Base-by-base conservation (phyloP, 1,140 invertebrate species). In the Heliconius nattereri region DNA sequence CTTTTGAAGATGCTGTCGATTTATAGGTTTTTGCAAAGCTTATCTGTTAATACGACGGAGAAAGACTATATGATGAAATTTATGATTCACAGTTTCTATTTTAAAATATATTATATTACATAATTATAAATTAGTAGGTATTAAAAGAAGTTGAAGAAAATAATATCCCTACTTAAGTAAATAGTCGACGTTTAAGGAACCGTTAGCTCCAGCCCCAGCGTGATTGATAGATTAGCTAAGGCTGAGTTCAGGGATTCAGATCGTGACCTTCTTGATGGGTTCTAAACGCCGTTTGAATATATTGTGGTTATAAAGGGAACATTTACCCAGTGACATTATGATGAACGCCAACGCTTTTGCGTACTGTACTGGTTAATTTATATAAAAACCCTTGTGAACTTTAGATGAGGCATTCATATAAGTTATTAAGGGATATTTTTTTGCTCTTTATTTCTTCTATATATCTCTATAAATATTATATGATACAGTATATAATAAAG, bases 181-280 rank as follows among this genome's bases (percentile, higher is more conserved):
- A 75, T 57, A 52, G n/a, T 75, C 16, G 37, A 75, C 57, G 26
- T 66, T 66, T 57, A 8, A 54, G 49, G 29, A 75, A 75, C 73
- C 73, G 73, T 75, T 75, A 75, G 73, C 35, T 35, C 52, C 9
- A 37, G 49, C 20, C 73, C 26, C 6, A 66, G 26, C 1, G 26
- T 37, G 49, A 57, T 75, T 75, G 73, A 75, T 75, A 75, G 73
- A 75, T 75, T 37, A 75, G 29, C 26, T 60, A 54, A 73, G 40
- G 72, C 72, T 35, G 52, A 75, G 73, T 75, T 75, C 52, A 75
- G 60, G 73, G 73, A 75, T 75, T 66, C 8, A 66, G 60, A 19
- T 49, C 72, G 72, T 75, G 73, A 75, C 73, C 73, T 75, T 57
- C 35, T 52, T 57, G 20, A 75, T 32, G 26, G 29, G 19, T 73